Evolutionary conservation across 1,140 invertebrate genomes (phyloP).

Genomic region (Holotrichia oblita): DNA sequence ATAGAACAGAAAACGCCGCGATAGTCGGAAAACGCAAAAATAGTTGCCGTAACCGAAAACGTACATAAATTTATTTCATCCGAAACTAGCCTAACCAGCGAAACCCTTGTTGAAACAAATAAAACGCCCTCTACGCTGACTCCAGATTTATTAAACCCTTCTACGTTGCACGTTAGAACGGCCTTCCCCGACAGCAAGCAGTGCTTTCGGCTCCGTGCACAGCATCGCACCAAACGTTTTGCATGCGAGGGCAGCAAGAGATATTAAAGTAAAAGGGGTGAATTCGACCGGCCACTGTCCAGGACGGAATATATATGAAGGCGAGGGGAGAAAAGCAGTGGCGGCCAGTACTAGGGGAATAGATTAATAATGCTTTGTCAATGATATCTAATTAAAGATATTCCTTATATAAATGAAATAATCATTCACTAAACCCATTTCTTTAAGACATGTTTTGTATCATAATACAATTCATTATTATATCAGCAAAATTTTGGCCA

Average conservation of each 20-base stretch:
- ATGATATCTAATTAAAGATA: too few relatives aligned
- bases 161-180: slow-evolving; percentile 39
- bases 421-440: too few relatives aligned
- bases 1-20: slow-evolving; percentile 10
- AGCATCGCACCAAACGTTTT: slow-evolving; percentile 29
- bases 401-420: too few relatives aligned
- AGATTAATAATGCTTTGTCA: slow-evolving; percentile 37
- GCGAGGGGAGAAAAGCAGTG: slow-evolving; percentile 39
- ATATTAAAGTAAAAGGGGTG: slow-evolving; percentile 50
- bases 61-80: slow-evolving; percentile 34
- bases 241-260: slow-evolving; percentile 45
- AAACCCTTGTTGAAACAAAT: slow-evolving; percentile 35
- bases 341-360: slow-evolving; percentile 39
- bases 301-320: slow-evolving; percentile 49
- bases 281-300: slow-evolving; percentile 52
- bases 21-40: slow-evolving; percentile 32
- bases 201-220: slow-evolving; percentile 35
- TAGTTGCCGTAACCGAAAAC: slow-evolving; percentile 36
- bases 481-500: too few relatives aligned
- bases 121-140: slow-evolving; percentile 34
- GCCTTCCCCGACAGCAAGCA: not conserved
- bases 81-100: slow-evolving; percentile 30
- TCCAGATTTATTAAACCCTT: slow-evolving; percentile 44
- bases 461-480: too few relatives aligned
- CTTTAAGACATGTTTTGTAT: too few relatives aligned